Evolutionary conservation across 2,797 vertebrate species (phyloP), one percentile per base, ranked within the genome.

Genomic region (Acanthurus tractus): DNA sequence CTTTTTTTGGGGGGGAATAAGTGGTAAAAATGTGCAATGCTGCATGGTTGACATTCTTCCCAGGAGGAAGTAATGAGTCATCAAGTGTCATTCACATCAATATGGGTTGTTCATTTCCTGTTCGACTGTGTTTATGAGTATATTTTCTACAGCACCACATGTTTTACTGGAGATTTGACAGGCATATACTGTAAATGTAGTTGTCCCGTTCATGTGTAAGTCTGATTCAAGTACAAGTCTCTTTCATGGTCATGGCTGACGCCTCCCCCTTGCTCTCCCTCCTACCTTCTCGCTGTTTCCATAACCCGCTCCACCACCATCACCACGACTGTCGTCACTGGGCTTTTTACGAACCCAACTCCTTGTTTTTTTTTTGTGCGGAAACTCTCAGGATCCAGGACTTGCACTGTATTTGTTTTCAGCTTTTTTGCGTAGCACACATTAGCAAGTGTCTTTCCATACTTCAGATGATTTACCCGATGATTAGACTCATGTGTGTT

Each of bases 251-350:
- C 29, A 20, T 34, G 48, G 40, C 38, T 73, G 74, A 61, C 44
- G 20, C 72, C 75, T 64, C 46, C 59, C 59, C 63, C 55, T 22
- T 18, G 5, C 67, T 52, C 59, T 54, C 23, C 42, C 55, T 73
- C 52, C 36, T 22, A 4, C 42, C 57, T 54, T 42, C 65, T 52
- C 11, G 9, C 81, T 57, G 54, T 88, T 88, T 91, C 88, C 86
- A 86, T 82, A 71, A 76, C 71, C 62, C 45, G 0, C 74, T 82
- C 66, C 67, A 81, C 84, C 76, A 63, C 75, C 79, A 70, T 82
- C 79, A 71, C 83, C 80, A 46, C 67, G 10, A 58, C 83, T 85
- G 83, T 89, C 87, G 81, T 92, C 86, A 89, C 76, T 36, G 49
- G 40, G 75, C 69, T 81, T 88, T 90, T 76, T 85, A 78, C 69